Conservation (phyloP, 2,888 invertebrate genomes). For the Plebejus melissa region DNA sequence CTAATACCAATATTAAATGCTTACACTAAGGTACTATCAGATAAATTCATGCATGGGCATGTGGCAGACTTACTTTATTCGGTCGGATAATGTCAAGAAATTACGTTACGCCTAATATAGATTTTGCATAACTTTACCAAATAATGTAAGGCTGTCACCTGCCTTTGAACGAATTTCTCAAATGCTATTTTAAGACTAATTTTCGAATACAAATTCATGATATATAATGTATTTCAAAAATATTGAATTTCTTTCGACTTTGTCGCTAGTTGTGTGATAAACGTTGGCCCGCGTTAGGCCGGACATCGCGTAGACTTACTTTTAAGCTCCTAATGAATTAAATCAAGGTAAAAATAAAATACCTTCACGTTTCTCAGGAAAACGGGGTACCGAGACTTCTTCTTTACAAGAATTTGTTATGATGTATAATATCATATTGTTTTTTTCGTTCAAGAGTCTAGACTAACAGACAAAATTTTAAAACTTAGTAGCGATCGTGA, state of each 20-base stretch:
- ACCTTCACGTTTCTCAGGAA: neutral
- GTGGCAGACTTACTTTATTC: neutral
- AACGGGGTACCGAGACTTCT: neutral
- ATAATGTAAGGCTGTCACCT: neutral
- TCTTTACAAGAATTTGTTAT: neutral
- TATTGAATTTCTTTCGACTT: constrained; percentile 12
- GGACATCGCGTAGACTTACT: neutral
- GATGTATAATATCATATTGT: too few species aligned
- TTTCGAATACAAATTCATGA: neutral
- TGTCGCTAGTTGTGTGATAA: constrained; percentile 1
- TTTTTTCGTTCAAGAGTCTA: too few species aligned
- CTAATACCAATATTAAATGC: constrained; percentile 3
- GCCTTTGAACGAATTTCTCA: neutral
- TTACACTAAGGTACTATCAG: neutral
- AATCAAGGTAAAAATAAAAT: neutral
- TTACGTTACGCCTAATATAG: too few species aligned
- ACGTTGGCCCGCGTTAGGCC: neutral
- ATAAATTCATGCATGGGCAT: neutral
- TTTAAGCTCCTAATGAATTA: neutral
- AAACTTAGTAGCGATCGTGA: neutral
- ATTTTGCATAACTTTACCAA: neutral
- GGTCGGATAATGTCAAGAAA: too few species aligned
- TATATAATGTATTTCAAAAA: constrained; percentile 22
- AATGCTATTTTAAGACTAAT: neutral
- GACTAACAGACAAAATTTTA: neutral